These are phyloP conservation scores for Paedocypris sp. DNA, from an alignment of 2,113 vertebrate genomes.

Conservation along the genomic window DNA sequence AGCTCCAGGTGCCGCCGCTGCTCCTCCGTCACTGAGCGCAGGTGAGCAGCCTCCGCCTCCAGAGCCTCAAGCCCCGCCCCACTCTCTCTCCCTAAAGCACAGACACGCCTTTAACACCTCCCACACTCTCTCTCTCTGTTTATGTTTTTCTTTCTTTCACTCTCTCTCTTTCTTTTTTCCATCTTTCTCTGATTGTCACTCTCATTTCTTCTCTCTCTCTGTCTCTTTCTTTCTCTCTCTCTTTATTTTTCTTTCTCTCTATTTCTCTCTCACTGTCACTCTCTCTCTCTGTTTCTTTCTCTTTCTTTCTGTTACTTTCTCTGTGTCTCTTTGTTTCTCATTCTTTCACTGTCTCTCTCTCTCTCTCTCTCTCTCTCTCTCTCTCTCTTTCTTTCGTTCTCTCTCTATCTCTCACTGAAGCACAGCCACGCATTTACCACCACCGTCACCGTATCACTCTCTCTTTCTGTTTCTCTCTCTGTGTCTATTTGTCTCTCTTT, in stretches of 20 bases:
- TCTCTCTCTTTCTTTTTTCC: background rate
- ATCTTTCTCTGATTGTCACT: too few species aligned
- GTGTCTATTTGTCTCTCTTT: background rate
- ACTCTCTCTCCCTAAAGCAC: constrained; percentile 68
- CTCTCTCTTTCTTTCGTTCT: constrained; percentile 22
- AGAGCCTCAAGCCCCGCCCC: constrained; percentile 87
- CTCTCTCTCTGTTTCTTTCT: background rate
- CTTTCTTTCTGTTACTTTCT: background rate
- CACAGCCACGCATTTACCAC: background rate
- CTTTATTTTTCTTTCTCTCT: constrained; percentile 22
- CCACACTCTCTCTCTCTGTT: background rate
- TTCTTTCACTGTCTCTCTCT: background rate
- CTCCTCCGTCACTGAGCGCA: constrained; percentile 84
- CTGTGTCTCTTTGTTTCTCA: constrained; percentile 14
- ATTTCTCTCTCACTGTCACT: background rate
- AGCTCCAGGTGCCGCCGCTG: constrained; percentile 94
- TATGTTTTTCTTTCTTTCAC: background rate
- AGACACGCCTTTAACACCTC: background rate
- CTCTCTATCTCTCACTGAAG: constrained; percentile 70
- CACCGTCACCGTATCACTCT: too few species aligned
- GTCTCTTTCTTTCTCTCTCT: background rate
- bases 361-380: background rate
- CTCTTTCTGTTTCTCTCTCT: too few species aligned
- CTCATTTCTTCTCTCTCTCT: background rate
- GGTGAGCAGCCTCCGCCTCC: constrained; percentile 76